Evolutionary conservation across 2,797 vertebrate species (phyloP), one percentile per base, ranked within the genome.

Genomic region (Helostoma temminkii): DNA sequence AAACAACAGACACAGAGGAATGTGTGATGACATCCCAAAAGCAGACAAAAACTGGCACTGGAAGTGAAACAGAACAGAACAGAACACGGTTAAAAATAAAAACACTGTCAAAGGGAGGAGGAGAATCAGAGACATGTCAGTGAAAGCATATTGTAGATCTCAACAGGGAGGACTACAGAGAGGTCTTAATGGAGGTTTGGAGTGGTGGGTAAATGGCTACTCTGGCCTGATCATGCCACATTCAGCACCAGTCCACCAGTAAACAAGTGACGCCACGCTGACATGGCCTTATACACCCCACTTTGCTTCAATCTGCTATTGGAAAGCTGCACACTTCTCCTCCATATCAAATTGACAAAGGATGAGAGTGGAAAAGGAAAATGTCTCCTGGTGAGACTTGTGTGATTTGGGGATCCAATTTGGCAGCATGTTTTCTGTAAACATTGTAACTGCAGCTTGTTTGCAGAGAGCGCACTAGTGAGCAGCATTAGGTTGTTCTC

Each of bases 341-440:
- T 68, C 66, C 78, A 70, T 66, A 63, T 72, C 66, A 74, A 83
- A 85, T 36, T 63, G 70, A 79, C 75, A 82, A 60, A 62, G 72
- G 76, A 74, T 60, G 49, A 65, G 73, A 74, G 56, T 43, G 55
- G 25, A 80, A 75, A 32, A 47, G 55, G 68, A 60, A 68, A 76
- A 68, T 61, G 66, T 83, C 73, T 85, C 77, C 74, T 71, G 77
- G 76, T 78, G 76, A 74, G 73, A 74, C 69, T 70, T 62, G 64
- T 78, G 74, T 60, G 78, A 86, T 84, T 81, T 71, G 56, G 71
- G 63, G 65, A 75, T 82, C 76, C 84, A 85, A 83, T 91, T 88
- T 90, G 82, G 81, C 80, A 78, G 39, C 34, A 25, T 68, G 64
- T 78, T 84, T 76, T 82, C 78, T 79, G 79, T 82, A 88, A 91